A percentile compares a stretch with the other conserved stretches of the same genome.
Evolutionary conservation across 2,888 invertebrate genomes (phyloP).

Genomic region (Perizoma flavofasciatum): DNA sequence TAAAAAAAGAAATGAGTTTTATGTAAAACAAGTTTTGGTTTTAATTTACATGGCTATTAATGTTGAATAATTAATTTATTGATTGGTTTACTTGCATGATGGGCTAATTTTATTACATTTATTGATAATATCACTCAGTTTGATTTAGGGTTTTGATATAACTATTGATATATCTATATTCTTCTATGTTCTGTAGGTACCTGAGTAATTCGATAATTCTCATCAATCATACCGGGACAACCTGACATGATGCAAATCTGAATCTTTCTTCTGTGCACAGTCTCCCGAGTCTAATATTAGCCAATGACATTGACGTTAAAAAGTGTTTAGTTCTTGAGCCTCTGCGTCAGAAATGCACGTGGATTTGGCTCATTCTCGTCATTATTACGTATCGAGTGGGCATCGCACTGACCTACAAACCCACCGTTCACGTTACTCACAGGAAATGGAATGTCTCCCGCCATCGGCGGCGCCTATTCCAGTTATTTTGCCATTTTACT

Average conservation of each 20-base stretch:
- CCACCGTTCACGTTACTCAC: slow-evolving; percentile 5
- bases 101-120: slow-evolving; percentile 6
- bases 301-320: no score
- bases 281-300: no score
- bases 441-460: slow-evolving; percentile 28
- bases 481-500: neutral
- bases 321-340: no score
- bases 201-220: no score
- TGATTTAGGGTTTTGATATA: neutral
- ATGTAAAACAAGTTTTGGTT: slow-evolving; percentile 9
- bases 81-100: slow-evolving; percentile 9
- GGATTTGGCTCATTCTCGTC: neutral
- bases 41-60: slow-evolving; percentile 18
- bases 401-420: slow-evolving; percentile 18
- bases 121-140: slow-evolving; percentile 1
- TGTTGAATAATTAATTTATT: slow-evolving; percentile 24
- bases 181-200: no score
- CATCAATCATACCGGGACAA: neutral
- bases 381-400: slow-evolving; percentile 13
- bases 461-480: slow-evolving; percentile 6
- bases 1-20: neutral
- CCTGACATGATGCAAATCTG: neutral
- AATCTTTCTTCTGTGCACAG: neutral
- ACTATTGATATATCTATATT: no score
- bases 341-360: neutral